A percentile compares a stretch with the other conserved stretches of the same genome.
phyloP scores from a whole-genome alignment of 92 coral and sea anemone species.

The Hydrozoanthus gracilis region DNA sequence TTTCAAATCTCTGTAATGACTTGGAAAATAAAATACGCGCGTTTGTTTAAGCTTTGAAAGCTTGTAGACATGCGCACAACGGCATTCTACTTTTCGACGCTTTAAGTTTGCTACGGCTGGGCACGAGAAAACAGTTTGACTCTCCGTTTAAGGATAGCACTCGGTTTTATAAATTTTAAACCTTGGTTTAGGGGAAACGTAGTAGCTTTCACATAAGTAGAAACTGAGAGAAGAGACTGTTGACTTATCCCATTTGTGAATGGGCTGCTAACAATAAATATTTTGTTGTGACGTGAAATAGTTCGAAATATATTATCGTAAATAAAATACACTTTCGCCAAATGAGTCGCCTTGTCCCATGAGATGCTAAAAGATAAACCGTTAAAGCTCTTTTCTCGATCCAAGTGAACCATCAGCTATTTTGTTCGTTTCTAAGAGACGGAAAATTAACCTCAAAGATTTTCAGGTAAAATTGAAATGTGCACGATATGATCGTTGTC shows the following conservation, averaged over 20 bases:
- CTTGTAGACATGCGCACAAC: slow-evolving; percentile 1
- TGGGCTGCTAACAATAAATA: slow-evolving; percentile 32
- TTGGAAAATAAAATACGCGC: slow-evolving; percentile 36
- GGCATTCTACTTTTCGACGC: slow-evolving; percentile 25
- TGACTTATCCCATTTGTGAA: slow-evolving; percentile 39
- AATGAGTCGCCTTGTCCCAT: not conserved
- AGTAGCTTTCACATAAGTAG: slow-evolving; percentile 29
- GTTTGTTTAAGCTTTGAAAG: not conserved
- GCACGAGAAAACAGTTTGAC: slow-evolving; percentile 39
- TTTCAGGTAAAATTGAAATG: no score
- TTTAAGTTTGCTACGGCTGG: slow-evolving; percentile 43
- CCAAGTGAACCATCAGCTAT: no score
- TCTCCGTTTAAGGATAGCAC: slow-evolving; percentile 50
- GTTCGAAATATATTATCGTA: slow-evolving; percentile 26
- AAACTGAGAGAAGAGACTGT: slow-evolving; percentile 1
- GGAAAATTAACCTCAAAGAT: no score
- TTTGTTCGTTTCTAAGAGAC: no score
- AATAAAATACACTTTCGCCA: slow-evolving; percentile 44
- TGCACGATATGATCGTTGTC: no score
- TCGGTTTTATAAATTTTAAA: slow-evolving; percentile 30
- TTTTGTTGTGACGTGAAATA: slow-evolving; percentile 38
- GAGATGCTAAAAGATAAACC: no score
- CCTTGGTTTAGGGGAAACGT: slow-evolving; percentile 37
- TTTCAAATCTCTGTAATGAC: slow-evolving; percentile 20
- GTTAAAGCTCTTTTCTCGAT: no score